These are phyloP conservation scores for Noctua comes DNA, from an alignment of 2,888 invertebrate species.

Conservation along the genomic window DNA sequence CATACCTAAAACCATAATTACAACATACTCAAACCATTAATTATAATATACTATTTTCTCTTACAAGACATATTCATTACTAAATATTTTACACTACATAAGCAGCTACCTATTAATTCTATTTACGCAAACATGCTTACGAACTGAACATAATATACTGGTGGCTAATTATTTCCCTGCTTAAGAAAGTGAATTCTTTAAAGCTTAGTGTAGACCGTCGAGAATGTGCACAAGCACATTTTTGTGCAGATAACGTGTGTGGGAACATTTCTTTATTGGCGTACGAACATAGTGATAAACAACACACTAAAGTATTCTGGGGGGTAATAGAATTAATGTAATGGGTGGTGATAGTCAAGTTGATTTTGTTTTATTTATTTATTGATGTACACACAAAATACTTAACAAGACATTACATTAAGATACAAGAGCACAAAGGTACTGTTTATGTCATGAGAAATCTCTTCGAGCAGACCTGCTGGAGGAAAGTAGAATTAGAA, in stretches of 20 bases:
- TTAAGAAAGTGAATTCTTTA: constrained; percentile 75
- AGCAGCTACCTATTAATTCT: constrained; percentile 46
- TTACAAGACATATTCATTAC: constrained; percentile 38
- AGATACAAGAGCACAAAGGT: too few relatives aligned
- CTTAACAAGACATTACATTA: too few relatives aligned
- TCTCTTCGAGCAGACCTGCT: too few relatives aligned
- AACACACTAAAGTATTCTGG: background rate
- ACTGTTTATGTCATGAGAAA: too few relatives aligned
- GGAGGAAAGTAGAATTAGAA: too few relatives aligned
- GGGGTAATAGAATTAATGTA: constrained; percentile 2
- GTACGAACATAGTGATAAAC: background rate
- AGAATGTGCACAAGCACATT: constrained; percentile 17
- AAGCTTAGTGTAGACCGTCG: constrained; percentile 49
- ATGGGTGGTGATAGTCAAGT: background rate
- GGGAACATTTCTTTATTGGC: constrained; percentile 40
- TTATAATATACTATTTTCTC: constrained; percentile 38
- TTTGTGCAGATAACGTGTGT: constrained; percentile 29
- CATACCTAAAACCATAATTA: constrained; percentile 11
- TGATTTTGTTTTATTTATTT: too few relatives aligned
- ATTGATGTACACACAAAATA: too few relatives aligned
- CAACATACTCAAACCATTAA: constrained; percentile 11
- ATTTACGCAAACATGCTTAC: constrained; percentile 64
- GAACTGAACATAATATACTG: constrained; percentile 60
- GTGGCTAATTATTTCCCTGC: constrained; percentile 77
- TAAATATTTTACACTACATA: constrained; percentile 49